Percentiles rank a stretch among this genome's conserved stretches.
Conservation (phyloP, 2,113 vertebrate species). For the Heterotis niloticus region DNA sequence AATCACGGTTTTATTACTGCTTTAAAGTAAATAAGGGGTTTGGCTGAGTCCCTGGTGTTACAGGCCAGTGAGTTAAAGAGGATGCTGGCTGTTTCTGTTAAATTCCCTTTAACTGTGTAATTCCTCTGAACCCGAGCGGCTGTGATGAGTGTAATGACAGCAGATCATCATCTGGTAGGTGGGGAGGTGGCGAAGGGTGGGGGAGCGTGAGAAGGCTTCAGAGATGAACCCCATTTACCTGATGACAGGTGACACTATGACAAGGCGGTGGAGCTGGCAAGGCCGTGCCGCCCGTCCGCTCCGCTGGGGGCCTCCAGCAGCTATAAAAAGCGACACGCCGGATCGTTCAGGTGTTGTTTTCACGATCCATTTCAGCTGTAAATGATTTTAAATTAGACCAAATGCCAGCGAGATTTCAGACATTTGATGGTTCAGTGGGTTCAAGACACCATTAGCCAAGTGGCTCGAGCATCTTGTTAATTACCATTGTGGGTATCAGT, state of each 20-base stretch:
- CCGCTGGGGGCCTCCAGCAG: background rate
- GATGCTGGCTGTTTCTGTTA: too few relatives aligned
- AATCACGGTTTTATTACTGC: too few relatives aligned
- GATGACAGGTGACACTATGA: background rate
- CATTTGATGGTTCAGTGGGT: background rate
- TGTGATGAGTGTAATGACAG: too few relatives aligned
- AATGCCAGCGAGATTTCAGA: background rate
- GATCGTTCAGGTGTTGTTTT: slow-evolving; percentile 8
- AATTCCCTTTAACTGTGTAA: background rate
- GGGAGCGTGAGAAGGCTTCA: too few relatives aligned
- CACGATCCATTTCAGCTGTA: background rate
- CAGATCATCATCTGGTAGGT: background rate
- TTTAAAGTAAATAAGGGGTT: too few relatives aligned
- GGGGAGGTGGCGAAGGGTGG: too few relatives aligned
- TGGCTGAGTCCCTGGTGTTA: too few relatives aligned
- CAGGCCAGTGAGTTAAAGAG: too few relatives aligned
- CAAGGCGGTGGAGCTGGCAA: background rate
- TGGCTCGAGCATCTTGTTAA: background rate
- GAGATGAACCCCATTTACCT: too few relatives aligned
- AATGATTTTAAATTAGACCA: slow-evolving; percentile 12
- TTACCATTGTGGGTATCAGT: background rate
- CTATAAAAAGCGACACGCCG: background rate
- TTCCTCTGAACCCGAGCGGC: background rate
- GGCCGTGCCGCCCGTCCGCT: too few relatives aligned
- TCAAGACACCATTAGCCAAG: background rate